Percentiles rank a stretch among this genome's conserved stretches.
phyloP scores from a whole-genome alignment of 2,797 vertebrate species.

The Lindbergichthys nudifrons region DNA sequence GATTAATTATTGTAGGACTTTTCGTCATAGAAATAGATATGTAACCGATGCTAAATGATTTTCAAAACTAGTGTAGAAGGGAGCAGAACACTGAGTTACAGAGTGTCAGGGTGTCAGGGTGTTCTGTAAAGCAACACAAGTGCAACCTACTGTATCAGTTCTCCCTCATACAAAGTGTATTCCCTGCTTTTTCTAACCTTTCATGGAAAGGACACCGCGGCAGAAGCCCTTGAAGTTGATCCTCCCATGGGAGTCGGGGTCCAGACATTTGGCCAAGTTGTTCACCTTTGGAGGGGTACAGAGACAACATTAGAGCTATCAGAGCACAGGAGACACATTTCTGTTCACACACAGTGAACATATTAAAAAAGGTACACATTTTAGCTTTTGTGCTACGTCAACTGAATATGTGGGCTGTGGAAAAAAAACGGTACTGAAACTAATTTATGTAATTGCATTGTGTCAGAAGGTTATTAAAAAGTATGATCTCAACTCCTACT shows the following conservation, averaged over 20 bases:
- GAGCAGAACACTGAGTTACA: not conserved
- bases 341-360: not conserved
- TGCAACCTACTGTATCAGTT: not conserved
- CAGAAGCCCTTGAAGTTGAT: conserved; percentile 94
- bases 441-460: not conserved
- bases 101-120: not conserved
- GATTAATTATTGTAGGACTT: not conserved
- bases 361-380: too few relatives aligned
- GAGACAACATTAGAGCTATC: not conserved
- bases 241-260: conserved; percentile 88
- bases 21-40: not conserved
- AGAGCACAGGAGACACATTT: not conserved
- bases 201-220: conserved; percentile 91
- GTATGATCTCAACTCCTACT: too few relatives aligned
- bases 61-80: not conserved
- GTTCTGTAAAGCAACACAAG: not conserved
- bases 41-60: not conserved
- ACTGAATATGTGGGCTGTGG: not conserved
- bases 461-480: not conserved
- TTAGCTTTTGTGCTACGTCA: not conserved
- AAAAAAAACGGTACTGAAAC: not conserved
- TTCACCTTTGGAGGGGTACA: conserved; percentile 80
- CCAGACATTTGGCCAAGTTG: conserved; percentile 88
- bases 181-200: conserved; percentile 81
- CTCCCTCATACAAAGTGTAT: not conserved